Base-by-base conservation (phyloP, 2,113 vertebrate genomes). In the Menidia beryllina region DNA sequence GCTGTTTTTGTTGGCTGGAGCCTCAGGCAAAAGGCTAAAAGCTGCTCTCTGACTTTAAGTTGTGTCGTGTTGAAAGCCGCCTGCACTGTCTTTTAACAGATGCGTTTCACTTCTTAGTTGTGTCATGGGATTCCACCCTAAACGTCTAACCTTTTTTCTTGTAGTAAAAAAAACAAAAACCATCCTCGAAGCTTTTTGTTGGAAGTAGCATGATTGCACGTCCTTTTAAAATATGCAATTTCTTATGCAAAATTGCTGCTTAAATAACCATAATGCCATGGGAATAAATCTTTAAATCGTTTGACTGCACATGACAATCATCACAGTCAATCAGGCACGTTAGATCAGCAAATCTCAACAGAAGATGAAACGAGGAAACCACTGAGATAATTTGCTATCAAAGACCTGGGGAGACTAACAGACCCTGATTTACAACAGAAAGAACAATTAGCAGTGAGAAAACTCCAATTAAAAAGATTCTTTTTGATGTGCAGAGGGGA, bases 381-480 rank as follows among this genome's bases (percentile, higher is more conserved):
- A 77, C 79, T 81, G 74, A 88, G 89, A 91, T 77, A 83, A 87
- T 88, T 90, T 87, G 85, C 76, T 82, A 63, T 88, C 81, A 84
- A 90, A 86, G 87, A 91, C 84, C 84, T 78, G 80, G 71, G 75
- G 75, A 84, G 81, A 89, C 82, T 66, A 85, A 82, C 74, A 84
- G 81, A 84, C 79, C 75, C 79, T 80, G 88, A 88, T 90, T 89
- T 87, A 86, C 83, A 87, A 89, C 89, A 89, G 82, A 87, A 79
- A 87, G 87, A 88, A 90, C 90, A 92, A 91, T 92, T 92, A 90
- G 85, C 13, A 65, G 69, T 83, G 76, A 90, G 88, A 89, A 90
- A 87, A 73, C 83, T 85, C 87, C 87, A 90, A 90, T 92, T 90
- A 92, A 91, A 89, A 82, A 61, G 77, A 82, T 68, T 88, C 80